Conservation (phyloP, 2,888 invertebrate genomes). For the Trichacis sp. region DNA sequence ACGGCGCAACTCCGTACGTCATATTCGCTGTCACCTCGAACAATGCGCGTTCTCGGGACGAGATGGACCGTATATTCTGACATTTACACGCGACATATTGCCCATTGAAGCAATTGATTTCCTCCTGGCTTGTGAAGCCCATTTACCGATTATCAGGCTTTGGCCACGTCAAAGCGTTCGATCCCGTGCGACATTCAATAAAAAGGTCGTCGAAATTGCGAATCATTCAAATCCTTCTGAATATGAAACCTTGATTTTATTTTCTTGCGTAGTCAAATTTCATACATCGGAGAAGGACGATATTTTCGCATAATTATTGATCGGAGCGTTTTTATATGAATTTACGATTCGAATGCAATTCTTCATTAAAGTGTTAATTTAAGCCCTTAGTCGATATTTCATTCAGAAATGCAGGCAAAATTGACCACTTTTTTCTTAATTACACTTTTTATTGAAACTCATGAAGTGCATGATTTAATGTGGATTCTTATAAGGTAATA, state of each 20-base stretch:
- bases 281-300: no score
- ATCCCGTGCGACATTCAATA: background rate
- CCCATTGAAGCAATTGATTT: slow-evolving; percentile 7
- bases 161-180: background rate
- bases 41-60: slow-evolving; percentile 1
- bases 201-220: background rate
- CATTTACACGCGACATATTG: slow-evolving; percentile 11
- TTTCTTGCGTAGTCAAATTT: background rate
- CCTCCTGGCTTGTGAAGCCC: background rate
- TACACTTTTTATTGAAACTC: no score
- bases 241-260: background rate
- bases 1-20: background rate
- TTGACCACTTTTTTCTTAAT: no score
- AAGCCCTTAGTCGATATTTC: no score
- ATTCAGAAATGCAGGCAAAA: no score
- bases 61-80: background rate
- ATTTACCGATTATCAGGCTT: background rate
- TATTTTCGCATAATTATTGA: background rate
- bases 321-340: no score
- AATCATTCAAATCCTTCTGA: background rate
- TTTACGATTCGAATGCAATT: no score
- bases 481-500: no score
- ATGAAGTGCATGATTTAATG: no score
- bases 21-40: background rate
- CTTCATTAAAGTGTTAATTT: no score